Percentiles rank a stretch among this genome's conserved stretches.
These are phyloP conservation scores for Conger conger DNA, from an alignment of 2,113 vertebrate genomes.

Conservation along the genomic window DNA sequence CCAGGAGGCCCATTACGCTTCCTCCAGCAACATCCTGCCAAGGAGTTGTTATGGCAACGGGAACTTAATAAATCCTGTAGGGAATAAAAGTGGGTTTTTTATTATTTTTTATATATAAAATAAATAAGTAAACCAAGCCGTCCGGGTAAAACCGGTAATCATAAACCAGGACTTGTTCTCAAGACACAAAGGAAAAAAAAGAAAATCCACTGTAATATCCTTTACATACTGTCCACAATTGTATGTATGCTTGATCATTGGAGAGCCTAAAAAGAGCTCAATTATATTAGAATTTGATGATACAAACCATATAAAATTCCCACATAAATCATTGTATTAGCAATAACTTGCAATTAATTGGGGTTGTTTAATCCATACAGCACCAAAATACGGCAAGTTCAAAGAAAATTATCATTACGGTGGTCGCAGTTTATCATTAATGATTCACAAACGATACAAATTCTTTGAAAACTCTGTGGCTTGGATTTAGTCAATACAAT, in stretches of 20 bases:
- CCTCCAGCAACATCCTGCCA: constrained; percentile 40
- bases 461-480: no score
- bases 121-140: constrained; percentile 31
- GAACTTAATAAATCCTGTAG: constrained; percentile 44
- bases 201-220: background rate
- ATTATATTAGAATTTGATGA: no score
- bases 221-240: background rate
- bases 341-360: background rate
- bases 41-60: constrained; percentile 43
- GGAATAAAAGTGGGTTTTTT: constrained; percentile 46
- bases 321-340: background rate
- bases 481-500: no score
- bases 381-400: background rate
- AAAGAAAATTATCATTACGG: background rate
- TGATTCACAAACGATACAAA: no score
- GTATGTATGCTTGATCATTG: no score
- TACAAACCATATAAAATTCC: no score
- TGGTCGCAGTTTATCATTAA: no score
- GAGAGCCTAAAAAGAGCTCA: no score
- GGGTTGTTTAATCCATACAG: background rate
- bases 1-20: constrained; percentile 37
- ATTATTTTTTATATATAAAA: constrained; percentile 43
- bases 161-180: background rate
- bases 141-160: background rate
- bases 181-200: background rate